Evolutionary conservation across 2,113 vertebrate species (phyloP).

Genomic region (Petrocephalus microphthalmus): DNA sequence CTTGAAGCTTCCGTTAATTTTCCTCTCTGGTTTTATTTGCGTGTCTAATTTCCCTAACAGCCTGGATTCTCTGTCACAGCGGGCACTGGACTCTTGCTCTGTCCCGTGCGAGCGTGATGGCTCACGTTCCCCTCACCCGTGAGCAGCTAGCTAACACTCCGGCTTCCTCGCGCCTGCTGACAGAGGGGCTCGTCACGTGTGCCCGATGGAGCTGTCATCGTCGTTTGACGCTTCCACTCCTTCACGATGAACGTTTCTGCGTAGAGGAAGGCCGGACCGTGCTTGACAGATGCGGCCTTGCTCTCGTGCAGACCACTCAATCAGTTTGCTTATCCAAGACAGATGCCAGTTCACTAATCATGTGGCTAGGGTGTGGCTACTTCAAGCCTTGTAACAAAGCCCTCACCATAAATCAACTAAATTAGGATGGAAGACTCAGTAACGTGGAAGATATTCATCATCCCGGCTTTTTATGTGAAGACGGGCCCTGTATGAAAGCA

Average conservation of each 20-base stretch:
- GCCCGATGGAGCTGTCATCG: not conserved
- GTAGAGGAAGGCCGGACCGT: not conserved
- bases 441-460: not conserved
- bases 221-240: too few relatives aligned
- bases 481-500: not conserved
- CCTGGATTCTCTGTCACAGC: not conserved
- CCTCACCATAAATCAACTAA: slow-evolving; percentile 15
- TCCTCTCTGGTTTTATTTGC: slow-evolving; percentile 10
- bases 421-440: not conserved
- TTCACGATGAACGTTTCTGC: not conserved
- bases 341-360: slow-evolving; percentile 23
- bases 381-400: slow-evolving; percentile 11
- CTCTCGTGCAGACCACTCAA: not conserved
- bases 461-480: not conserved
- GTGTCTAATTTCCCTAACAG: slow-evolving; percentile 10
- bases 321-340: slow-evolving; percentile 20
- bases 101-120: not conserved
- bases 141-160: not conserved
- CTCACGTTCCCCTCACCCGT: not conserved
- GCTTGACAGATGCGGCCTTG: not conserved
- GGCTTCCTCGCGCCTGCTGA: not conserved
- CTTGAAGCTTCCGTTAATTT: slow-evolving; percentile 6
- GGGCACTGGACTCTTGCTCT: not conserved
- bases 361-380: slow-evolving; percentile 16
- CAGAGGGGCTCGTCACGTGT: not conserved